Evolutionary conservation across 2,888 invertebrate genomes (phyloP).

Genomic region (Drosophila trichaetosa): DNA sequence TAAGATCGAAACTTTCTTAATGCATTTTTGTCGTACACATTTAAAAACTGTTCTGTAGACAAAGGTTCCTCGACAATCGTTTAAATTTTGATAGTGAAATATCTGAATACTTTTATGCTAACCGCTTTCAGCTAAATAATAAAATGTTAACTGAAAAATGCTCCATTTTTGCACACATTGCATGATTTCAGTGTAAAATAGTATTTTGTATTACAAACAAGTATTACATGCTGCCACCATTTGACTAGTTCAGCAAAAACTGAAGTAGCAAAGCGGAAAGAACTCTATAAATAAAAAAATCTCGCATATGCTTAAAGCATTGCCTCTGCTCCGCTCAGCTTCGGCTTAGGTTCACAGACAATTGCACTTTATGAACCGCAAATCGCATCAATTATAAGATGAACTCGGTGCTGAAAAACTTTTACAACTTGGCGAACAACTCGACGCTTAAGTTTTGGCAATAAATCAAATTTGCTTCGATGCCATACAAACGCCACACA

Average conservation of each 20-base stretch:
- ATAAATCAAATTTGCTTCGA: constrained; percentile 76
- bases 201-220: neutral
- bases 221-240: neutral
- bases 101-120: neutral
- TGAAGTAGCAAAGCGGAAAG: neutral
- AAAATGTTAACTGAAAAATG: neutral
- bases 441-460: constrained; percentile 68
- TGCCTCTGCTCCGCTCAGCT: constrained; percentile 7
- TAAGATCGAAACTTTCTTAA: neutral
- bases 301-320: constrained; percentile 61
- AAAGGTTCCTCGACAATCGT: neutral
- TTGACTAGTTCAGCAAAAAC: neutral
- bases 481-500: constrained; percentile 73
- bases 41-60: neutral
- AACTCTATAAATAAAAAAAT: constrained; percentile 35
- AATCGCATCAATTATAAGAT: constrained; percentile 78
- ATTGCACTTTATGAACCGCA: constrained; percentile 77
- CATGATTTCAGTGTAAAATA: neutral
- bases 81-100: neutral
- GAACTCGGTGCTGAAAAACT: constrained; percentile 60
- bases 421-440: constrained; percentile 61
- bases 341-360: constrained; percentile 59
- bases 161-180: neutral
- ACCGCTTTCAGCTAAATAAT: neutral
- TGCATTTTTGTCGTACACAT: neutral